A percentile compares a stretch with the other conserved stretches of the same genome.
These are phyloP conservation scores for Amblyopsis hoosieri DNA, from an alignment of 2,797 vertebrate genomes.

Conservation along the genomic window DNA sequence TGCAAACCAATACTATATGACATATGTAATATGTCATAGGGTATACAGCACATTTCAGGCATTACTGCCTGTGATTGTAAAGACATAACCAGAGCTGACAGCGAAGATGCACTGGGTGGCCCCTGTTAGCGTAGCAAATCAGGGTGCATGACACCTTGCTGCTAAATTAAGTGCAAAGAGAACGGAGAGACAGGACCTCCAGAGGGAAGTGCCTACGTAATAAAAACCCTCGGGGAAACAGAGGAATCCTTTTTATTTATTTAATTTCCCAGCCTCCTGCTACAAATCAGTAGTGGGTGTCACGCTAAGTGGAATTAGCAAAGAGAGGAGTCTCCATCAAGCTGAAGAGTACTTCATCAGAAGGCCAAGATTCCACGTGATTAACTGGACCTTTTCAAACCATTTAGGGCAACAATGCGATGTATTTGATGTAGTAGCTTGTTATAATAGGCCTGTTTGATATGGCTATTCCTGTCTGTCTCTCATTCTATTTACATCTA, in stretches of 20 bases:
- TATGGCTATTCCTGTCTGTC: not conserved
- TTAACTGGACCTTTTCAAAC: conserved; percentile 29
- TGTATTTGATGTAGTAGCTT: too few species aligned
- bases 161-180: conserved; percentile 59
- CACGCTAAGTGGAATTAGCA: conserved; percentile 55
- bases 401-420: not conserved
- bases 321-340: conserved; percentile 53
- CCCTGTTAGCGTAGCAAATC: conserved; percentile 24
- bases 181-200: conserved; percentile 37
- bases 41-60: too few species aligned
- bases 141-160: conserved; percentile 38
- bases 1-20: too few species aligned
- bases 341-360: conserved; percentile 63
- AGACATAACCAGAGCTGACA: too few species aligned
- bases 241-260: conserved; percentile 32
- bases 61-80: too few species aligned
- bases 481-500: not conserved
- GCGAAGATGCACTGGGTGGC: not conserved
- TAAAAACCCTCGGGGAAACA: conserved; percentile 58
- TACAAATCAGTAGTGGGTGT: conserved; percentile 15
- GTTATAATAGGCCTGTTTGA: not conserved
- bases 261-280: not conserved
- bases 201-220: conserved; percentile 67
- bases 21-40: too few species aligned
- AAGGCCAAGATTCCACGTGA: conserved; percentile 51